Base-by-base conservation (phyloP, 2,888 invertebrate species). In the Helobdella robusta region DNA sequence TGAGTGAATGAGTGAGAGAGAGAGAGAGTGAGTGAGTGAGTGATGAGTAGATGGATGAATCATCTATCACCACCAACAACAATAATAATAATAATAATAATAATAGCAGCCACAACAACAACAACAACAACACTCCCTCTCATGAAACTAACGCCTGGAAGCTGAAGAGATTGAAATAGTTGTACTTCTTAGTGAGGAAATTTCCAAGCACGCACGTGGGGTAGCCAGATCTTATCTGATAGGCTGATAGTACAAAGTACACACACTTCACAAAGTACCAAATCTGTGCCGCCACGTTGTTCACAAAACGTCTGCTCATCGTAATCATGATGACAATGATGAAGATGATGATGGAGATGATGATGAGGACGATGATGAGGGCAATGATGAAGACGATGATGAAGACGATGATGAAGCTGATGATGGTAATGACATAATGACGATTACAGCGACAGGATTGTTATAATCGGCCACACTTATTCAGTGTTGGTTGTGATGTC, bases 191-290 rank as follows among this genome's bases (percentile, higher is more conserved):
- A 81, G 95, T 97, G 65, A 99, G 84, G 83, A 95, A 93, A 82
- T 98, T 98, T 71, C 98, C 98, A 67, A 97, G 85, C 80, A 97
- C 94, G 71, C 97, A 85, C 6, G 91, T 89, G 4, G 98, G 98
- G 82, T 98, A 99, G 8, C 97, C 97, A 76, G 91, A 91, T 72
- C 94, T 86, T 73, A 99, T 91, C 84, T 99, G 98, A 82, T 93
- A 93, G 1, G 97, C 95, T 0, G 97, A 94, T 60, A 98, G 83
- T 65, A 95, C 83, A 72, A 99, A 84, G 81, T 98, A 97, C 74
- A 97, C 85, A 79, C 95, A 97, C 81, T 99, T 99, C 68, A 94
- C 86, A 84, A 97, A 88, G 81, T 98, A 98, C 86, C 93, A 95
- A 78, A 95, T 86, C 74, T 93, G 90, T 2, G 95, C 97, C 1